Percentiles rank a stretch among this genome's conserved stretches.
Evolutionary conservation across 1,140 invertebrate genomes (phyloP).

Genomic region (Platyscapa corneri): DNA sequence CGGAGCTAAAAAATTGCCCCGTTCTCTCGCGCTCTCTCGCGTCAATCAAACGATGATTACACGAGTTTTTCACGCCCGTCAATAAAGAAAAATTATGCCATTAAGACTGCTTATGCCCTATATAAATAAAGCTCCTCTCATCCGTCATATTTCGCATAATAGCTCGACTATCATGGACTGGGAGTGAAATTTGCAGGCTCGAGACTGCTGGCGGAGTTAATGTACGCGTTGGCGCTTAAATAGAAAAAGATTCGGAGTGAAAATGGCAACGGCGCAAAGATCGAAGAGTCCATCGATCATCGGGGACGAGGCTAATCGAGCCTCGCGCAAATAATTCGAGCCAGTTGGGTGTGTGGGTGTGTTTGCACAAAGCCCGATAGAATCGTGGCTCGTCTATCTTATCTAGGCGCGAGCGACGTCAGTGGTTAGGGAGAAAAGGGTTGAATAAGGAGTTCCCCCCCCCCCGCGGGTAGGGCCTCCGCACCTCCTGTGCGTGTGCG

Average conservation of each 20-base stretch:
- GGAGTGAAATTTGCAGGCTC: not conserved
- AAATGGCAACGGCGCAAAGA: slow-evolving; percentile 1
- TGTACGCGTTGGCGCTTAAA: not conserved
- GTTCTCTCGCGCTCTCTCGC: not conserved
- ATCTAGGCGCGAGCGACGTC: not conserved
- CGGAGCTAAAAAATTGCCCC: too few species aligned
- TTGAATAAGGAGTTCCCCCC: not conserved
- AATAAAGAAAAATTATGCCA: not conserved
- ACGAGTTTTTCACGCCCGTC: not conserved
- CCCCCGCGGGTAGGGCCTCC: not conserved
- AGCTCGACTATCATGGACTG: not conserved
- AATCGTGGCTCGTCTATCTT: slow-evolving; percentile 28
- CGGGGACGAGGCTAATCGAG: slow-evolving; percentile 21
- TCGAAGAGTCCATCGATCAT: slow-evolving; percentile 32
- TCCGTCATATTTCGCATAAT: not conserved
- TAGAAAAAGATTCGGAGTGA: not conserved
- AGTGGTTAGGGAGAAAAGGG: not conserved
- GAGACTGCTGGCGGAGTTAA: not conserved
- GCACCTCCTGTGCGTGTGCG: not conserved
- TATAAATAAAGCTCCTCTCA: not conserved
- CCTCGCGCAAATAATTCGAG: slow-evolving; percentile 22
- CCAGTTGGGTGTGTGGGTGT: not conserved
- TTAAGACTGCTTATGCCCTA: not conserved
- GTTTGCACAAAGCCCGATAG: not conserved
- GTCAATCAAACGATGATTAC: not conserved